phyloP scores from a whole-genome alignment of 2,888 invertebrate species.

The Athalia cordata region DNA sequence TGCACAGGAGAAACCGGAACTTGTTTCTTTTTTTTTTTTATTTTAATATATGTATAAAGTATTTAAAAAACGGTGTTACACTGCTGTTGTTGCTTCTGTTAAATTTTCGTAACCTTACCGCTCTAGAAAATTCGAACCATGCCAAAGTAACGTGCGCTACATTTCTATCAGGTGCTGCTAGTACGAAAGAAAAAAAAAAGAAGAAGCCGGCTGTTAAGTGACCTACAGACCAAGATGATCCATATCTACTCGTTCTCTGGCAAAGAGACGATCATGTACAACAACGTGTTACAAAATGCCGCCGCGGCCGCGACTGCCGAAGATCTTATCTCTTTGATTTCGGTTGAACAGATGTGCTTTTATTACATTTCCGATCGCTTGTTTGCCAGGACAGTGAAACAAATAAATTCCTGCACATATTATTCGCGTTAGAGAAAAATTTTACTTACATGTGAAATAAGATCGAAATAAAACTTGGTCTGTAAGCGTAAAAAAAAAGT shows the following conservation, averaged over 20 bases:
- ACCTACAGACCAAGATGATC: constrained; percentile 22
- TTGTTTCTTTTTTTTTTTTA: too few relatives aligned
- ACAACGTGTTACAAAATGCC: too few relatives aligned
- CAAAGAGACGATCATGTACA: neutral
- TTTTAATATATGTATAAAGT: too few relatives aligned
- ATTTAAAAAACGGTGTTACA: too few relatives aligned
- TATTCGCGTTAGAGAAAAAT: neutral
- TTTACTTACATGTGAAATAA: neutral
- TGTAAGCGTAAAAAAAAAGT: constrained; percentile 39
- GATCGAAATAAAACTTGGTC: constrained; percentile 6
- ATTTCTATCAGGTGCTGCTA: neutral
- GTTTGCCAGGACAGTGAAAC: too few relatives aligned
- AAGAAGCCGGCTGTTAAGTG: constrained; percentile 29
- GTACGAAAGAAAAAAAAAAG: neutral
- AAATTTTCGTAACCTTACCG: constrained; percentile 26
- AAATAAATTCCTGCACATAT: too few relatives aligned
- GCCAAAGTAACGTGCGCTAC: constrained; percentile 14
- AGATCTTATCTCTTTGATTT: constrained; percentile 13
- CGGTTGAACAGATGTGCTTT: neutral
- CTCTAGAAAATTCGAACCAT: constrained; percentile 27
- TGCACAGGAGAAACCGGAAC: too few relatives aligned
- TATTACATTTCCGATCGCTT: neutral
- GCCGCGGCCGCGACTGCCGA: too few relatives aligned
- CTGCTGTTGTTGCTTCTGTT: neutral
- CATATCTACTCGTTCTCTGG: neutral